Base-by-base conservation (phyloP, 2,888 invertebrate species). In the Campopleginae sp. region DNA sequence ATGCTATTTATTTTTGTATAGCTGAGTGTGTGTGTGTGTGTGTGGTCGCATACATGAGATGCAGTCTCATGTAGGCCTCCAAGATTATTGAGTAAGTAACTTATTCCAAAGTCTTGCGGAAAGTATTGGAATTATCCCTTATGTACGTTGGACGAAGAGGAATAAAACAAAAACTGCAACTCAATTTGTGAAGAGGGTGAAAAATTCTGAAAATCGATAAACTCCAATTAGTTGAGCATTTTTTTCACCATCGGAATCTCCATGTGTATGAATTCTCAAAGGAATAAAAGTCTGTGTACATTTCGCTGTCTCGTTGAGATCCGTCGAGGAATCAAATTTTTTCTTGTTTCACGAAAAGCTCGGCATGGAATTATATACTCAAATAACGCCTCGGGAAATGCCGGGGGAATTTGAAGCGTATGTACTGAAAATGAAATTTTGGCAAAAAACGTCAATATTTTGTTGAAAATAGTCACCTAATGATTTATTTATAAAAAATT, bases 51-150 rank as follows among this genome's bases (percentile, higher is more conserved):
- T 68, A 8, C 70, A 46, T 0, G 19, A 27, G 44, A 27, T 23
- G 44, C 68, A 46, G n/a, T n/a, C n/a, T n/a, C n/a, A n/a, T n/a
- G n/a, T n/a, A n/a, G 46, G 19, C 19, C 46, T 63, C 48, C 63
- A 33, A 63, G 76, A 23, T 65, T 76, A 76, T 76, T 48, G 65
- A 48, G 48, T 33, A 23, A 65, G 38, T 38, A 76, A 76, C 19
- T 74, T 38, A 58, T 68, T 75, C 4, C 8, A 27, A 27, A 61
- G 19, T 46, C 31, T 44, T 31, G 38, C 38, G 58, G n/a, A 71
- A 46, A 75, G 46, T 75, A 75, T 75, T 44, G 46, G 46, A 75
- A 75, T 75, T 75, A 61, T 46, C 31, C 63, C 19, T 19, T 23
- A 46, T 19, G 44, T 44, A 46, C 31, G 61, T 10, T 42, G 66